Evolutionary conservation across 1,140 invertebrate species (phyloP).

Genomic region (Marisa cornuarietis): DNA sequence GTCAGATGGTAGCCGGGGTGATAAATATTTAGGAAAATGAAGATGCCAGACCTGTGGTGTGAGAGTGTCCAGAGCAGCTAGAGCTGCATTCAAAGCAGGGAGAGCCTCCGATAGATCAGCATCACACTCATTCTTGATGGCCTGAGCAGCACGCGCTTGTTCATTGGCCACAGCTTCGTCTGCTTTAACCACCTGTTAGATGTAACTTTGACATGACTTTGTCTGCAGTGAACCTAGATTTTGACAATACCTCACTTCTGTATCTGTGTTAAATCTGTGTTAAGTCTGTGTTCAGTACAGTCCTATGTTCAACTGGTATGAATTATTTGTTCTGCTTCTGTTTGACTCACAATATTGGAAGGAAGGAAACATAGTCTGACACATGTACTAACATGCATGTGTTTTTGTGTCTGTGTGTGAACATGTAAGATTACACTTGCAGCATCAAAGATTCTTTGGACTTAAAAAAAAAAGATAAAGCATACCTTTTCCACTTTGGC

Average conservation of each 20-base stretch:
- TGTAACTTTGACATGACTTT: too few species aligned
- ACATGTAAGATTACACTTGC: neutral
- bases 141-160: constrained; percentile 64
- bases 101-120: constrained; percentile 65
- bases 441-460: neutral
- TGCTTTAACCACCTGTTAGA: constrained; percentile 62
- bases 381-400: too few species aligned
- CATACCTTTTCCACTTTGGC: constrained; percentile 67
- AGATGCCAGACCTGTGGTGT: constrained; percentile 51
- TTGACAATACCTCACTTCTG: too few species aligned
- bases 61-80: constrained; percentile 65
- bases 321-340: too few species aligned
- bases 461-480: neutral
- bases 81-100: constrained; percentile 64
- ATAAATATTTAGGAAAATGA: neutral
- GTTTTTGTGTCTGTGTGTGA: neutral
- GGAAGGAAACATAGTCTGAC: too few species aligned
- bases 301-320: too few species aligned
- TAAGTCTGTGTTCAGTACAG: too few species aligned
- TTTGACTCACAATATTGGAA: too few species aligned
- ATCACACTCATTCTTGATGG: constrained; percentile 67
- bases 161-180: constrained; percentile 67
- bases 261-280: too few species aligned
- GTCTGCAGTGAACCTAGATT: too few species aligned
- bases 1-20: too few species aligned